A percentile compares a stretch with the other conserved stretches of the same genome.
Evolutionary conservation across 2,797 vertebrate species (phyloP).

Genomic region (Odontamblyopus lacepedii): DNA sequence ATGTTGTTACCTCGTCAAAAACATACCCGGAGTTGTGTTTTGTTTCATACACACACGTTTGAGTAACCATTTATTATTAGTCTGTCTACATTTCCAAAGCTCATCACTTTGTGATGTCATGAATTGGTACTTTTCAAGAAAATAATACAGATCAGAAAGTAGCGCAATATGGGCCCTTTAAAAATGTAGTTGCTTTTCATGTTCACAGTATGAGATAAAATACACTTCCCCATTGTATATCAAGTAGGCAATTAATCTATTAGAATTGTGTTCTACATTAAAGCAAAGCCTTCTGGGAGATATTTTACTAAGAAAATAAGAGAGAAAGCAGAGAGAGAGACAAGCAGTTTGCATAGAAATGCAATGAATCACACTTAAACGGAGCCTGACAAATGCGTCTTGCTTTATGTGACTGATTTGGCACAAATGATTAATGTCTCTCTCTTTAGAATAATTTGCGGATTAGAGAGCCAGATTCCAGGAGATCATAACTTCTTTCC

Average conservation of each 20-base stretch:
- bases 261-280: conserved; percentile 34
- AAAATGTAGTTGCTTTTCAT: not conserved
- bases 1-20: no score
- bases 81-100: no score
- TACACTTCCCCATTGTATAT: conserved; percentile 12
- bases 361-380: conserved; percentile 39
- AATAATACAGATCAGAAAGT: no score
- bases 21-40: no score
- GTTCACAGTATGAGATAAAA: not conserved
- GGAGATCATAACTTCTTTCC: conserved; percentile 36
- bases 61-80: no score
- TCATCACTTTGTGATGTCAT: no score
- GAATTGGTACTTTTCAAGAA: no score
- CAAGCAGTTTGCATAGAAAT: conserved; percentile 6
- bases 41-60: no score
- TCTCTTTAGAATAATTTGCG: conserved; percentile 30
- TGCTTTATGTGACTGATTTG: conserved; percentile 25
- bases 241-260: conserved; percentile 43
- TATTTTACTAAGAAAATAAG: conserved; percentile 6
- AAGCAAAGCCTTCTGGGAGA: conserved; percentile 21
- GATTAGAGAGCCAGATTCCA: conserved; percentile 30
- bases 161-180: no score
- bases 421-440: conserved; percentile 40
- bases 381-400: conserved; percentile 29
- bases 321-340: not conserved